Percentiles rank a stretch among this genome's conserved stretches.
Evolutionary conservation across 2,888 invertebrate species (phyloP).

Genomic region (Dolichomitus sp.): DNA sequence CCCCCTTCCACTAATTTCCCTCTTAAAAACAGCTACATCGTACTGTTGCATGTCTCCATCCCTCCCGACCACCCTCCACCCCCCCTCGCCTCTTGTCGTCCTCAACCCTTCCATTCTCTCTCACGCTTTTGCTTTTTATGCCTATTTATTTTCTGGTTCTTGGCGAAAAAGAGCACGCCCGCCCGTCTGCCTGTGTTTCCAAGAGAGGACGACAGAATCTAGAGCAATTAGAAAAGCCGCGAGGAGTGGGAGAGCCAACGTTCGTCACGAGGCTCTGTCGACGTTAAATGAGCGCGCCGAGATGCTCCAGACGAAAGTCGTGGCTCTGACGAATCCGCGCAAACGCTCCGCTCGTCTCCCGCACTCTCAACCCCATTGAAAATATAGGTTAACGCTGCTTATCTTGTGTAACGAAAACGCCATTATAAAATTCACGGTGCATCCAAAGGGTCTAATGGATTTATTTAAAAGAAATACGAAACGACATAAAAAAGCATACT

Average conservation of each 20-base stretch:
- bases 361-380: conserved; percentile 64
- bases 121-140: conserved; percentile 29
- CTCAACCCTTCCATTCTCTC: conserved; percentile 26
- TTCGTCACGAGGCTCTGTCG: conserved; percentile 22
- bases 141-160: conserved; percentile 54
- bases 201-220: conserved; percentile 69
- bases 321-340: neutral
- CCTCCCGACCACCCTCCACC: neutral
- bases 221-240: conserved; percentile 73
- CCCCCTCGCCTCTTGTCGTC: neutral
- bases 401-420: conserved; percentile 43
- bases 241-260: conserved; percentile 28
- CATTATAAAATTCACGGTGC: conserved; percentile 2
- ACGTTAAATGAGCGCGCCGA: conserved; percentile 28
- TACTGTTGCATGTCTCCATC: neutral
- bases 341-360: conserved; percentile 5
- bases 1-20: too few species aligned
- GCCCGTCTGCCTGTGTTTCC: conserved; percentile 31
- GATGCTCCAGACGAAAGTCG: conserved; percentile 28
- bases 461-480: too few species aligned
- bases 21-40: conserved; percentile 15
- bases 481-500: too few species aligned
- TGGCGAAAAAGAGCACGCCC: conserved; percentile 19
- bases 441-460: neutral
- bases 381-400: conserved; percentile 68